Conservation (phyloP, 2,113 vertebrate genomes). For the Catharus fuscescens region DNA sequence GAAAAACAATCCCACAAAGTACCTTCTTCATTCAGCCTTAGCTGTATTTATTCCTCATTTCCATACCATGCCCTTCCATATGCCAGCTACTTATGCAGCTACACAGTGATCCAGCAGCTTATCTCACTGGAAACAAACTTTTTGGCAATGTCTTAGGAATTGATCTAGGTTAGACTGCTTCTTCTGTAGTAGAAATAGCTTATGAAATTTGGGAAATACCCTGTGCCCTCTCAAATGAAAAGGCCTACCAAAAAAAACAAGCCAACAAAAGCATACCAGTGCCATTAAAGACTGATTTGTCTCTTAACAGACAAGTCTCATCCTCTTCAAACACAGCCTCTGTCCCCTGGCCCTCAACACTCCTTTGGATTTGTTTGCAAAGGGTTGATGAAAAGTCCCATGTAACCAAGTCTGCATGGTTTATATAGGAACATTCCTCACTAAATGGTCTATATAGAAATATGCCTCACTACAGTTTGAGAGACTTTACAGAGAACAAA, state of each 20-base stretch:
- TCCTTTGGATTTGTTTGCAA: neutral
- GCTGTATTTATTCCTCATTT: neutral
- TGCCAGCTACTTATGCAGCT: neutral
- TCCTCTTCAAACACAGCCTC: neutral
- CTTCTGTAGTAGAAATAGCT: neutral
- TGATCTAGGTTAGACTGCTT: neutral
- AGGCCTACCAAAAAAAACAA: neutral
- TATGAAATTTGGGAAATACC: neutral
- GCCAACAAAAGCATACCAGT: neutral
- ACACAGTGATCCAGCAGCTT: neutral
- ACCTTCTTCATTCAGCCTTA: neutral
- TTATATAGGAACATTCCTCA: neutral
- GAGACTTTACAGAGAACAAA: neutral
- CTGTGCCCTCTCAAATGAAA: neutral
- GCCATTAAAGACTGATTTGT: neutral
- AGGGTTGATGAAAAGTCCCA: neutral
- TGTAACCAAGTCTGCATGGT: neutral
- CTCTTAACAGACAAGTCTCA: neutral
- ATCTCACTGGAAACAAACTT: neutral
- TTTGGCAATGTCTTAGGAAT: neutral
- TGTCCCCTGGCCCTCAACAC: neutral
- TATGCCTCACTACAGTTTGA: neutral
- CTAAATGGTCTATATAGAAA: neutral
- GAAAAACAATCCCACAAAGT: neutral
- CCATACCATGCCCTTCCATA: neutral